These are phyloP conservation scores for Nerophis ophidion DNA, from an alignment of 2,113 vertebrate genomes.

Conservation along the genomic window DNA sequence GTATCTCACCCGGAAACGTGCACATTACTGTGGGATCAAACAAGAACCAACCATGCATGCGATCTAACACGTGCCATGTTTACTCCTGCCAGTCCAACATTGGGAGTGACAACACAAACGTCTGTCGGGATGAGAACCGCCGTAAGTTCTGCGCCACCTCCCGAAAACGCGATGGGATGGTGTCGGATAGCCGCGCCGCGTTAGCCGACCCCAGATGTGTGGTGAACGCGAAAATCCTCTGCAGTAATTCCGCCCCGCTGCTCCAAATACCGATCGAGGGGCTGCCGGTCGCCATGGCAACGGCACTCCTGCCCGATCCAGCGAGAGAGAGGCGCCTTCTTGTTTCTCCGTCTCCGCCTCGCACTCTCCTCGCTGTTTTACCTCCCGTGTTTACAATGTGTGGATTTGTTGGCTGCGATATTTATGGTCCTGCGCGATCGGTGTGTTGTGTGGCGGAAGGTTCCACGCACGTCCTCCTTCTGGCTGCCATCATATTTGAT, in stretches of 20 bases:
- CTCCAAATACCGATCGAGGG: constrained; percentile 74
- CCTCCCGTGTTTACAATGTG: constrained; percentile 12
- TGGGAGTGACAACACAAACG: constrained; percentile 25
- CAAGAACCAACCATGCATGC: constrained; percentile 3
- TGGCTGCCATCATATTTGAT: constrained; percentile 22
- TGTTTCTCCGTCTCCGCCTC: constrained; percentile 8
- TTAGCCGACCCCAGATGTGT: constrained; percentile 75
- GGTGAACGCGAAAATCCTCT: constrained; percentile 71
- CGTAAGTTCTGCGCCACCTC: constrained; percentile 36
- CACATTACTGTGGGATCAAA: background rate
- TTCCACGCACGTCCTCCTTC: background rate
- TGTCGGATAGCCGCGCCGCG: constrained; percentile 42
- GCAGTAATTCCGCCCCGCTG: constrained; percentile 71
- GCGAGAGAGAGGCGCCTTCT: constrained; percentile 42
- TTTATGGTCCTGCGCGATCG: constrained; percentile 16
- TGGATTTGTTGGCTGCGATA: constrained; percentile 17
- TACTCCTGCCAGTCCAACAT: constrained; percentile 15
- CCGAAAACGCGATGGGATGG: constrained; percentile 33
- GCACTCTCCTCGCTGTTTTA: constrained; percentile 22
- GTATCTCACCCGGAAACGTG: no score
- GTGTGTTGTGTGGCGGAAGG: constrained; percentile 18
- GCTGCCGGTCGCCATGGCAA: constrained; percentile 73
- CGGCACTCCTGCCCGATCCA: constrained; percentile 72
- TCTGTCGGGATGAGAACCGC: constrained; percentile 29
- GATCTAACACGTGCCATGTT: constrained; percentile 15